phyloP scores from a whole-genome alignment of 2,113 vertebrate species.

The cat (Felis catus) region DNA sequence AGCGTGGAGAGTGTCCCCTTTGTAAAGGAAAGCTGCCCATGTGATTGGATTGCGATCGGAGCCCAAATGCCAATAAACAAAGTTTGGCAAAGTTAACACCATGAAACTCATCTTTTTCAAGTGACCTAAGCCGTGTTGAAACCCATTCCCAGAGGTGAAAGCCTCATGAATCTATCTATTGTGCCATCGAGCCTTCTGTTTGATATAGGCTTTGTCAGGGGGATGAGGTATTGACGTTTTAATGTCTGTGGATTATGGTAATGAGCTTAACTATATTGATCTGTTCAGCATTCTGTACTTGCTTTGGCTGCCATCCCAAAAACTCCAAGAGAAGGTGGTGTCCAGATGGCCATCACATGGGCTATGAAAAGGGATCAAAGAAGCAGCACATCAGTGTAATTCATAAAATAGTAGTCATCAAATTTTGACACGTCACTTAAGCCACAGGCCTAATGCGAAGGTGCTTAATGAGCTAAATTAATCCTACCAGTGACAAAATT shows the following conservation, averaged over 20 bases:
- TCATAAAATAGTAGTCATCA: slow-evolving; percentile 62
- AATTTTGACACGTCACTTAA: slow-evolving; percentile 51
- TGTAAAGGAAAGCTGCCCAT: not conserved
- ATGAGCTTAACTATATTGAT: slow-evolving; percentile 70
- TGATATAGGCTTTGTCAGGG: slow-evolving; percentile 59
- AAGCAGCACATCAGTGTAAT: slow-evolving; percentile 20
- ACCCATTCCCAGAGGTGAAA: slow-evolving; percentile 49
- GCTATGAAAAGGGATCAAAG: slow-evolving; percentile 60
- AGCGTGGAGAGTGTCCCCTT: not conserved
- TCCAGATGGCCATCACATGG: slow-evolving; percentile 67
- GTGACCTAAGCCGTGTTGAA: slow-evolving; percentile 42
- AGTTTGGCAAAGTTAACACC: slow-evolving; percentile 46
- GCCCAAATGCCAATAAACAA: slow-evolving; percentile 16
- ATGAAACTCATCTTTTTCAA: slow-evolving; percentile 22
- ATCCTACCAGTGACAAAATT: slow-evolving; percentile 53
- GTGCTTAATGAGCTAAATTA: slow-evolving; percentile 66
- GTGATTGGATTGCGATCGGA: not conserved
- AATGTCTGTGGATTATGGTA: slow-evolving; percentile 76
- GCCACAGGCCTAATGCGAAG: slow-evolving; percentile 43
- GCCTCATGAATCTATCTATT: slow-evolving; percentile 30
- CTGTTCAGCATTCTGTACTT: slow-evolving; percentile 70
- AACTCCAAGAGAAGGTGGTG: slow-evolving; percentile 64
- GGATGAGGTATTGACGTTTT: slow-evolving; percentile 63
- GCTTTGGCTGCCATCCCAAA: slow-evolving; percentile 74
- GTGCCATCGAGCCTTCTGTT: slow-evolving; percentile 35